Evolutionary conservation across 2,113 vertebrate species (phyloP).

Genomic region (Crotalus tigris): DNA sequence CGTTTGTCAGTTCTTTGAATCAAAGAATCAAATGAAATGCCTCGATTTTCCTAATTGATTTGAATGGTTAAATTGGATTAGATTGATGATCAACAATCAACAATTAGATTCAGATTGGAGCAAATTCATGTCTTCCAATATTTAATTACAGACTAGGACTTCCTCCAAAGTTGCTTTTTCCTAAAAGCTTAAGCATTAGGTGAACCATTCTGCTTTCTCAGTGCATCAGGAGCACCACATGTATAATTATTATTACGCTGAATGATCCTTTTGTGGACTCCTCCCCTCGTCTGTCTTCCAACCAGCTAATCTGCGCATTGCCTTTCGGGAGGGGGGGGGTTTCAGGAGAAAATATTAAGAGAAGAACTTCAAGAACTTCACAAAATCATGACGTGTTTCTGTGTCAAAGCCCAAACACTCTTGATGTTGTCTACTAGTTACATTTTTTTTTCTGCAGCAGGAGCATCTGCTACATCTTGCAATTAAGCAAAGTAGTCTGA

Average conservation of each 20-base stretch:
- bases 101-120: background rate
- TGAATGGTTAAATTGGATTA: background rate
- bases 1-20: background rate
- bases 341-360: background rate
- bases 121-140: background rate
- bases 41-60: background rate
- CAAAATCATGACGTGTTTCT: background rate
- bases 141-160: background rate
- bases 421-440: background rate
- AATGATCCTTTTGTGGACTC: background rate
- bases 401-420: background rate
- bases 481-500: background rate
- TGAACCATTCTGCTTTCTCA: background rate
- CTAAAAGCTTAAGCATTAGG: background rate
- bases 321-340: background rate
- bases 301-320: background rate
- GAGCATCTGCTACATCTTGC: background rate
- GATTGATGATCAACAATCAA: background rate
- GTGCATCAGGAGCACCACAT: background rate
- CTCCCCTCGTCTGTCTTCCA: background rate
- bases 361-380: background rate
- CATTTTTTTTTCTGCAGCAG: background rate
- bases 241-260: background rate
- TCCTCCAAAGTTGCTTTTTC: background rate
- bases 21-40: background rate